phyloP scores from a whole-genome alignment of 1,140 invertebrate species.

The Drosophila asahinai region DNA sequence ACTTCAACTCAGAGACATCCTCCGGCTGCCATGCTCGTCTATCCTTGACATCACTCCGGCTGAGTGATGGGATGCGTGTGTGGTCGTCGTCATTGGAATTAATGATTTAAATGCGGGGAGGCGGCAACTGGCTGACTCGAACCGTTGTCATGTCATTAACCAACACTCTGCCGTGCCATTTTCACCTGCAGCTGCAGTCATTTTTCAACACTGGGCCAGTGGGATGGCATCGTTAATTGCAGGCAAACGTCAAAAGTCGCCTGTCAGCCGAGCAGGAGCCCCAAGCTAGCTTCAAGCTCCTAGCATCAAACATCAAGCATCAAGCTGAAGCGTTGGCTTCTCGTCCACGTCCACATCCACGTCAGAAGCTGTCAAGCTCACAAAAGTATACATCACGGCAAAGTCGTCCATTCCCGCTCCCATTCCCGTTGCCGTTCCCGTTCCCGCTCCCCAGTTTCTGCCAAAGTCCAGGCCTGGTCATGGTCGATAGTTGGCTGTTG shows the following conservation, averaged over 20 bases:
- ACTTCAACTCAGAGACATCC: constrained; percentile 13
- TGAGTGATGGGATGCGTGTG: constrained; percentile 63
- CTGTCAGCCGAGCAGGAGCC: constrained; percentile 51
- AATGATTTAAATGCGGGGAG: constrained; percentile 71
- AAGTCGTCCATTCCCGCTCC: constrained; percentile 23
- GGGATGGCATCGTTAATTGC: constrained; percentile 72
- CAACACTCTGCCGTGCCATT: constrained; percentile 76
- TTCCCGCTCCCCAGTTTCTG: constrained; percentile 5
- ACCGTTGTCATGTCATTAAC: constrained; percentile 74
- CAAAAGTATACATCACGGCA: constrained; percentile 61
- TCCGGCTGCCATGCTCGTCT: constrained; percentile 21
- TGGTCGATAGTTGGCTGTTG: constrained; percentile 74
- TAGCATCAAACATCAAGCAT: constrained; percentile 35
- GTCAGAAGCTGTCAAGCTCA: constrained; percentile 75
- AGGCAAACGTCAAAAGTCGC: constrained; percentile 80
- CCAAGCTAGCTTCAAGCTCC: constrained; percentile 18
- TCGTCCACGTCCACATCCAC: constrained; percentile 38
- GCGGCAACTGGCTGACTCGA: constrained; percentile 4
- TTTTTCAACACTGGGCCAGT: constrained; percentile 72
- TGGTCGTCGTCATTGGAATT: constrained; percentile 65
- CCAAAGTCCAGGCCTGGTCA: constrained; percentile 57
- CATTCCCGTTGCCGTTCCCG: not conserved
- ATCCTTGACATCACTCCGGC: constrained; percentile 46
- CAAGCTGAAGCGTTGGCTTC: constrained; percentile 33
- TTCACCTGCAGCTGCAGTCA: constrained; percentile 76